Percentiles rank a stretch among this genome's conserved stretches.
phyloP scores from a whole-genome alignment of 2,797 vertebrate genomes.

The Natrix natrix region DNA sequence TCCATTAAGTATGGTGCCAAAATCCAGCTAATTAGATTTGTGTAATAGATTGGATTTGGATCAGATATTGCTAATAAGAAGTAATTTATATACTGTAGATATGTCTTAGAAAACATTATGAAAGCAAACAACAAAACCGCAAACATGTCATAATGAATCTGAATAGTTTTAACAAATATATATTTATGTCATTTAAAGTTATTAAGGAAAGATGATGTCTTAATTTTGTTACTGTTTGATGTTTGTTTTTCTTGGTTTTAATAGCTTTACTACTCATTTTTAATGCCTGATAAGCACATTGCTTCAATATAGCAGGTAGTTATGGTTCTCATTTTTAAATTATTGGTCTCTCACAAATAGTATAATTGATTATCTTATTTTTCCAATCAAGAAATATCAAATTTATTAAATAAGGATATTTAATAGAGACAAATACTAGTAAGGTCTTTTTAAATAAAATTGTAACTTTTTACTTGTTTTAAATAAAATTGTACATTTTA shows the following conservation, averaged over 20 bases:
- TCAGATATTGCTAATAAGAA: conserved; percentile 7
- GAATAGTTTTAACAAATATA: not conserved
- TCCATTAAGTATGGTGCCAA: not conserved
- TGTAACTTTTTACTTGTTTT: not conserved
- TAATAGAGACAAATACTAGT: not conserved
- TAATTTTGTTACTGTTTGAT: not conserved
- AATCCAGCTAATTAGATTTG: conserved; percentile 4
- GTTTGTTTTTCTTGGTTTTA: not conserved
- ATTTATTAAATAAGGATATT: not conserved
- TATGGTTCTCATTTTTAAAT: not conserved
- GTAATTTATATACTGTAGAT: not conserved
- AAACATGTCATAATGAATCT: not conserved
- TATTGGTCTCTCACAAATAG: not conserved
- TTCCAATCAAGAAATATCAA: not conserved
- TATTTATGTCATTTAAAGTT: not conserved
- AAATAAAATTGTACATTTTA: not conserved
- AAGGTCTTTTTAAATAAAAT: not conserved
- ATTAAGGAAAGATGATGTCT: not conserved
- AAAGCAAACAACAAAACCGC: not conserved
- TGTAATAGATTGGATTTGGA: conserved; percentile 8
- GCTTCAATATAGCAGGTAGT: not conserved
- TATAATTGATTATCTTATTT: not conserved
- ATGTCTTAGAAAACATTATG: not conserved
- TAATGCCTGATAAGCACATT: not conserved
- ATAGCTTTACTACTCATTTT: not conserved